Evolutionary conservation across 2,113 vertebrate genomes (phyloP).

Genomic region (Copsychus sechellarum): DNA sequence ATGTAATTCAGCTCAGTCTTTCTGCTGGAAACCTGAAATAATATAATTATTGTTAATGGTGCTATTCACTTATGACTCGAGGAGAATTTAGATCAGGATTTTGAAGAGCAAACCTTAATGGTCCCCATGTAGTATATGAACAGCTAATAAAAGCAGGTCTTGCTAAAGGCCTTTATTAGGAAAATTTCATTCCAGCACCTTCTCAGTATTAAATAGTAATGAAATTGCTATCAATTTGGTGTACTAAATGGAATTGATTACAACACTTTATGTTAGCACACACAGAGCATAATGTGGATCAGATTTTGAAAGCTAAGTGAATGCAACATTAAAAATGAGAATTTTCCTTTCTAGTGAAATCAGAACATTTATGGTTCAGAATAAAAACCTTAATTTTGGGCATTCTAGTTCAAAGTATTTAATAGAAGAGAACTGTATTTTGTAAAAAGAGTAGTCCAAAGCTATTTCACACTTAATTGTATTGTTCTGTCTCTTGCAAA

Average conservation of each 20-base stretch:
- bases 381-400: background rate
- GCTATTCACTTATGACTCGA: background rate
- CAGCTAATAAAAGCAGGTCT: constrained; percentile 9
- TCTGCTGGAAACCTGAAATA: background rate
- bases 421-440: background rate
- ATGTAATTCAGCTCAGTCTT: background rate
- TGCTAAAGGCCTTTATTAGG: background rate
- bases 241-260: constrained; percentile 57
- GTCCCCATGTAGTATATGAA: background rate
- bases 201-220: constrained; percentile 59
- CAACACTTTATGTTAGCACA: constrained; percentile 19
- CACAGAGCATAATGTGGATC: background rate
- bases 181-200: constrained; percentile 35
- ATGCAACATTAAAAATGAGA: background rate
- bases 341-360: background rate
- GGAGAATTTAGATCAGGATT: constrained; percentile 21
- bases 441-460: background rate
- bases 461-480: background rate
- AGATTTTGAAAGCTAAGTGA: background rate
- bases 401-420: background rate
- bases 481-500: background rate
- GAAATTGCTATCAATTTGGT: constrained; percentile 20
- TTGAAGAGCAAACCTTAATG: constrained; percentile 14
- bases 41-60: background rate
- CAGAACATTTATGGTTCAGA: background rate